Percentiles rank a stretch among this genome's conserved stretches.
Evolutionary conservation across 2,797 vertebrate genomes (phyloP).

Genomic region (Macropus fuliginosus): DNA sequence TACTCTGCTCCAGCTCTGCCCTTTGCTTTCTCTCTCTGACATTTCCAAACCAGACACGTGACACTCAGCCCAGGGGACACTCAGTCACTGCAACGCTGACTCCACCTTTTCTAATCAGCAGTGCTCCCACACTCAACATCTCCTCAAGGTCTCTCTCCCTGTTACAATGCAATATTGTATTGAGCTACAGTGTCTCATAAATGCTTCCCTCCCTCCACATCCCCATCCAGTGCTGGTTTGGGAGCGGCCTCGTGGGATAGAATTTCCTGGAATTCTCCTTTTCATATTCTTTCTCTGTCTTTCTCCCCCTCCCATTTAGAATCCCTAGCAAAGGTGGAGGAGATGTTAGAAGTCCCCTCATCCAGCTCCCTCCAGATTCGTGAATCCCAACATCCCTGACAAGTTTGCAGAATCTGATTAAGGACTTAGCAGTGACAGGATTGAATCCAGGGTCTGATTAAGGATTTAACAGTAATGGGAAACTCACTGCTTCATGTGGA

Average conservation of each 20-base stretch:
- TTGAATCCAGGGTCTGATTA: no score
- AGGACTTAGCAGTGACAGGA: not conserved
- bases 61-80: not conserved
- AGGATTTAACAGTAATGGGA: no score
- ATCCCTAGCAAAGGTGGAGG: no score
- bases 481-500: not conserved
- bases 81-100: no score
- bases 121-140: not conserved
- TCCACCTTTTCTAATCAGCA: not conserved
- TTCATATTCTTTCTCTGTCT: not conserved
- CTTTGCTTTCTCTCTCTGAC: not conserved
- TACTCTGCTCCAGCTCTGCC: not conserved
- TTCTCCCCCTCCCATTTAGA: no score
- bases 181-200: not conserved
- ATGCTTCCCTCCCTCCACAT: not conserved
- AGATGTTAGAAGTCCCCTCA: not conserved
- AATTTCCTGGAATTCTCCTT: no score
- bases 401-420: not conserved
- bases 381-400: not conserved
- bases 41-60: not conserved
- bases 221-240: not conserved
- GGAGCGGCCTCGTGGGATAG: no score
- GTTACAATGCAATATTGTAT: not conserved
- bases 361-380: no score
- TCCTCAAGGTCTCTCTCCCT: not conserved